Evolutionary conservation across 2,888 invertebrate genomes (phyloP).

Genomic region (Xanthorhoe designata): DNA sequence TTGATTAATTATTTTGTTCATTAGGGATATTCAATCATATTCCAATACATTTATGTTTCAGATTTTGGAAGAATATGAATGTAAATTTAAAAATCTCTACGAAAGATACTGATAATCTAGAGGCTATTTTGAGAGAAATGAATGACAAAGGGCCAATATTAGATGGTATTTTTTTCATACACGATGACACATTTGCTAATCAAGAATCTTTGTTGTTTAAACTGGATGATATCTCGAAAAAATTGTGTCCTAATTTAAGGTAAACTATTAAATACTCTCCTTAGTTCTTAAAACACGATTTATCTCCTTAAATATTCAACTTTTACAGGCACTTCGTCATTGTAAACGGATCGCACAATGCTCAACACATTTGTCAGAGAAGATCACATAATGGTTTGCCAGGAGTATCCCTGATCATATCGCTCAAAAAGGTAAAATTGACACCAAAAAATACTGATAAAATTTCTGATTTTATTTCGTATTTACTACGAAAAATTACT

Average conservation of each 20-base stretch:
- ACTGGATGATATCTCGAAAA: conserved; percentile 22
- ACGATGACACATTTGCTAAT: neutral
- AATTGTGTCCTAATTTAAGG: conserved; percentile 15
- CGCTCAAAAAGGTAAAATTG: conserved; percentile 14
- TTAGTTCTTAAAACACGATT: too few species aligned
- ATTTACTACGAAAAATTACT: neutral
- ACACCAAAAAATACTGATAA: neutral
- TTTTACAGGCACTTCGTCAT: conserved; percentile 25
- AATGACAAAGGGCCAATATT: conserved; percentile 11
- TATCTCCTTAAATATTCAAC: neutral
- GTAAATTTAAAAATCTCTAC: conserved; percentile 9
- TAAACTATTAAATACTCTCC: neutral
- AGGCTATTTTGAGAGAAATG: conserved; percentile 4
- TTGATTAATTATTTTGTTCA: neutral
- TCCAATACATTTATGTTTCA: conserved; percentile 7
- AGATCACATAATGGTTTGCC: conserved; percentile 13
- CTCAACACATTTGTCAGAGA: conserved; percentile 19
- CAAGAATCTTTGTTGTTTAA: conserved; percentile 12
- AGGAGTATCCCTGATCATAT: conserved; percentile 17
- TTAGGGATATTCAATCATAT: neutral
- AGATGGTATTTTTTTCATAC: conserved; percentile 23
- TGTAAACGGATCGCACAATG: conserved; percentile 12
- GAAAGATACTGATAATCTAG: conserved; percentile 3
- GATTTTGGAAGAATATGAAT: conserved; percentile 19
- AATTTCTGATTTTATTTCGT: neutral